Evolutionary conservation across 2,888 invertebrate species (phyloP).

Genomic region (Abrostola triplasia): DNA sequence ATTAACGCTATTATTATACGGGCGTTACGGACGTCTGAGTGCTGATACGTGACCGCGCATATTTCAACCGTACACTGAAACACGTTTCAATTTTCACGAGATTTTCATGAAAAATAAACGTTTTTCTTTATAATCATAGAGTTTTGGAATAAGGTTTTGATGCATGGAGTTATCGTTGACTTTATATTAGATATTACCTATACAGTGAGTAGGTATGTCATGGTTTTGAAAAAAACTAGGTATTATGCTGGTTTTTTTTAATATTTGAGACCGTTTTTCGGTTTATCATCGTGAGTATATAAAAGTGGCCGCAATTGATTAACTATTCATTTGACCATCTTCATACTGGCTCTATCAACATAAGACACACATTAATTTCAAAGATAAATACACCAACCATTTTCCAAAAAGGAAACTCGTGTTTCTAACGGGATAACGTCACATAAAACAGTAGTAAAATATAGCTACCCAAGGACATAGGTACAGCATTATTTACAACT

Average conservation of each 20-base stretch:
- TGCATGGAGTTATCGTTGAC: slow-evolving; percentile 30
- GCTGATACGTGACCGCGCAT: slow-evolving; percentile 67
- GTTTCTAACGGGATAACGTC: slow-evolving; percentile 38
- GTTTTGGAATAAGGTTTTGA: slow-evolving; percentile 38
- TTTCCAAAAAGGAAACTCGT: slow-evolving; percentile 46
- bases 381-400: slow-evolving; percentile 36
- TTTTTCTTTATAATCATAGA: slow-evolving; percentile 46
- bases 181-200: not conserved
- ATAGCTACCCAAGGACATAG: slow-evolving; percentile 31
- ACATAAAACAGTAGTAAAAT: slow-evolving; percentile 48
- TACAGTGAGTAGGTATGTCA: too few relatives aligned
- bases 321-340: too few relatives aligned
- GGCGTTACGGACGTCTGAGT: slow-evolving; percentile 58
- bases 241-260: too few relatives aligned
- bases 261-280: too few relatives aligned
- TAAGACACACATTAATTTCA: slow-evolving; percentile 32
- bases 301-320: too few relatives aligned
- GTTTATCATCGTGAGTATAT: too few relatives aligned
- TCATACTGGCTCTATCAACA: too few relatives aligned
- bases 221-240: too few relatives aligned
- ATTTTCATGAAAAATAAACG: slow-evolving; percentile 52
- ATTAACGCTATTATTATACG: slow-evolving; percentile 58
- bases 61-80: slow-evolving; percentile 44
- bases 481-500: slow-evolving; percentile 35
- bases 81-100: slow-evolving; percentile 62